phyloP scores from a whole-genome alignment of 2,113 vertebrate genomes.

The Lates calcarifer region DNA sequence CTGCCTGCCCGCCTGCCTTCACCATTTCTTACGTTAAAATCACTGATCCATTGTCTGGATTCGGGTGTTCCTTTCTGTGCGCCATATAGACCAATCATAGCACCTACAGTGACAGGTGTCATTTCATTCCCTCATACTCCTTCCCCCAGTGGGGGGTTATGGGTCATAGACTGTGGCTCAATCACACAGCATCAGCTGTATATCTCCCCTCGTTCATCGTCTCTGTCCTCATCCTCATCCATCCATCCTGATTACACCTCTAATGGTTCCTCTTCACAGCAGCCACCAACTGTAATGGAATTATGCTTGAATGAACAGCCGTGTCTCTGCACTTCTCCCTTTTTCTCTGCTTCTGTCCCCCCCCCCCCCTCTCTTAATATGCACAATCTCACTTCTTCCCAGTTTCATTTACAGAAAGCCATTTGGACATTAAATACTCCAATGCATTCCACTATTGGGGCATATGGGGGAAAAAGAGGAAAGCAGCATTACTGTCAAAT shows the following conservation, averaged over 20 bases:
- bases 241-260: slow-evolving; percentile 81
- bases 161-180: slow-evolving; percentile 69
- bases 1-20: no score
- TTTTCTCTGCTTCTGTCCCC: slow-evolving; percentile 20
- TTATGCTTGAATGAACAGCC: slow-evolving; percentile 78
- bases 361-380: background rate
- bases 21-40: no score
- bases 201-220: slow-evolving; percentile 48
- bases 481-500: slow-evolving; percentile 45
- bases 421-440: slow-evolving; percentile 63
- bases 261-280: slow-evolving; percentile 81
- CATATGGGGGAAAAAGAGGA: slow-evolving; percentile 4
- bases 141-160: slow-evolving; percentile 12
- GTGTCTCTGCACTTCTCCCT: slow-evolving; percentile 50
- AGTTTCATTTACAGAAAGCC: slow-evolving; percentile 58
- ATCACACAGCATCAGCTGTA: slow-evolving; percentile 63
- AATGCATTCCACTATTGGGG: slow-evolving; percentile 31
- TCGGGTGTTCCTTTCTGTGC: background rate
- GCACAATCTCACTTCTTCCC: slow-evolving; percentile 3
- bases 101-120: slow-evolving; percentile 54
- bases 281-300: slow-evolving; percentile 78
- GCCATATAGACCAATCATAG: background rate
- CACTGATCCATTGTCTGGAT: no score
- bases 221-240: slow-evolving; percentile 64
- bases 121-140: slow-evolving; percentile 50